Base-by-base conservation (phyloP, 2,888 invertebrate genomes). In the Aproaerema taeniolella region DNA sequence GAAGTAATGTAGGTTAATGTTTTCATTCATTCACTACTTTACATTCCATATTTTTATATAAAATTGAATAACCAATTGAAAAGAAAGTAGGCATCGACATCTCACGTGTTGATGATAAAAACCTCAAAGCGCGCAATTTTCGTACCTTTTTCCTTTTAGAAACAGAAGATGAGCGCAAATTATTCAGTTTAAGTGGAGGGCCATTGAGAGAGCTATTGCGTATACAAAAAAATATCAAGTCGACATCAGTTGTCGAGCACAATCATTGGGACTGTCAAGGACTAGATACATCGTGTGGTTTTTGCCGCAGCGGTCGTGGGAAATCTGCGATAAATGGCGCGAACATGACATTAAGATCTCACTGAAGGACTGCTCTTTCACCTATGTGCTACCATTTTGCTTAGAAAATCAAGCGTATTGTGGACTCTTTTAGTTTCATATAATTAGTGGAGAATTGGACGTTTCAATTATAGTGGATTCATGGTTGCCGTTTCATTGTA, bases 261-360 rank as follows among this genome's bases (percentile, higher is more conserved):
- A 29, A 35, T 45, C 35, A 40, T 41, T 38, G 38, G 24, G 36
- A 37, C 45, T 47, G 45, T 42, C 49, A 50, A 50, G 47, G 45
- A 47, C 47, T 44, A 33, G 42, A 47, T 47, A 42, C 43, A 41
- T 28, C 39, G 16, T n/a, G n/a, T n/a, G 9, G 43, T 44, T 47
- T 45, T 49, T 47, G 39, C 39, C 33, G 32, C 38, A 25, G 26
- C 39, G 31, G 13, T 34, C 43, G 43, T 46, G 45, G 45, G 46
- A 48, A 48, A 39, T 31, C 6, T 25, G 17, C 30, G 34, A 9
- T 38, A 38, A 37, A 38, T 26, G 30, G 30, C 31, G 24, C 24
- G 20, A 34, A 34, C 20, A 20, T n/a, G n/a, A n/a, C n/a, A n/a
- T n/a, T n/a, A n/a, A n/a, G n/a, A n/a, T n/a, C n/a, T n/a, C n/a